Evolutionary conservation across 1,140 invertebrate genomes (phyloP), one percentile per base, ranked within the genome.

Genomic region (Eufriesea mexicana): DNA sequence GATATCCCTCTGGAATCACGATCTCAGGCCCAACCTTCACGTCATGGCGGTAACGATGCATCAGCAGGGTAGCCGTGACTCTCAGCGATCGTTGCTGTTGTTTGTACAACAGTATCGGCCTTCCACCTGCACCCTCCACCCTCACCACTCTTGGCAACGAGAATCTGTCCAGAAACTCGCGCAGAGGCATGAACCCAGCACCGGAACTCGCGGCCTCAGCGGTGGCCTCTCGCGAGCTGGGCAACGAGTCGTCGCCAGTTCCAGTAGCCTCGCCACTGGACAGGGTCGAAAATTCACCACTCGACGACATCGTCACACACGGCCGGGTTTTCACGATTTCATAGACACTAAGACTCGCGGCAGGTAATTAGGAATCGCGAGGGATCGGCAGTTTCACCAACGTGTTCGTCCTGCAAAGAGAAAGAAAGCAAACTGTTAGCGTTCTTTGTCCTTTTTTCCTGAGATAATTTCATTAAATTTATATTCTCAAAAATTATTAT

Each of bases 1-100:
- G 92, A 79, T 93, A 94, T 70, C 93, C 92, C 87, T 94, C 93
- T 18, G 93, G 93, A 74, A 94, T 93, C 84, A 94, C 93, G 64
- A 94, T 94, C 87, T 92, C 92, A 45, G 92, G 92, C 66, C 92
- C 92, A 62, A 92, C 91, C 78, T 92, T 92, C 72, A 92, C 90
- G 47, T 92, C 92, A 61, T 92, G 92, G 20, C 91, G 88, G 79
- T 92, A 92, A 86, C 92, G 90, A 87, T 92, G 91, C 92, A 92
- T 92, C 73, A 92, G 74, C 64, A 92, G 75, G 2, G 92, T 92
- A 23, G 92, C 92, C 18, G 92, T 92, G 57, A 92, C 91, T 78
- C 92, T 84, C 7, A 92, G 81, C 12, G 92, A 92, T 86, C 89
- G 83, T 47, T 91, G 92, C 54, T 92, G 92, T 77, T 92, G 92